These are phyloP conservation scores for Drosophila yakuba DNA, from an alignment of 1,140 invertebrate genomes.

Conservation along the genomic window DNA sequence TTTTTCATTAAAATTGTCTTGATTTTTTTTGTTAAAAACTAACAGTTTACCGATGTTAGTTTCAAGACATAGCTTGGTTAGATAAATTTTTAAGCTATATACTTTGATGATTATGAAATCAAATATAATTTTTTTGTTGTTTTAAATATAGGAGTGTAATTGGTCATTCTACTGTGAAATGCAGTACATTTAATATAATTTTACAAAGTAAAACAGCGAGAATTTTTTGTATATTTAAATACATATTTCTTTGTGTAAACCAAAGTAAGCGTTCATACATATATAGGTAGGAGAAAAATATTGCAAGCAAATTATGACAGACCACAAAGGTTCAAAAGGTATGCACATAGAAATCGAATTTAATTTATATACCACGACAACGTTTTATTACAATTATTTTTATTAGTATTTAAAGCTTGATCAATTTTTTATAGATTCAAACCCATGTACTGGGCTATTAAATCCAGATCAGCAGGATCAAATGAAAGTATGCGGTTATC, in stretches of 20 bases:
- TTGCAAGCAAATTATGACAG: conserved; percentile 44
- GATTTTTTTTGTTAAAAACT: background rate
- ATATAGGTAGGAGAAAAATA: background rate
- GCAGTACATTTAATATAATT: too few relatives aligned
- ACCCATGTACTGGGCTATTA: conserved; percentile 81
- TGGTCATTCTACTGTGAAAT: background rate
- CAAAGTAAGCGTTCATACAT: too few relatives aligned
- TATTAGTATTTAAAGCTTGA: background rate
- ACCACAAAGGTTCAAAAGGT: conserved; percentile 48
- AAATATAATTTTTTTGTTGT: too few relatives aligned
- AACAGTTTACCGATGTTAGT: background rate
- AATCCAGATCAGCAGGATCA: conserved; percentile 89
- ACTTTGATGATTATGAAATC: too few relatives aligned
- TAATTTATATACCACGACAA: too few relatives aligned
- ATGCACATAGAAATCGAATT: conserved; percentile 15
- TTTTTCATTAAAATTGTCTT: conserved; percentile 8
- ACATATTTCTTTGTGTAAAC: too few relatives aligned
- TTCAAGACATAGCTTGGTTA: background rate
- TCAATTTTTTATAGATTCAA: conserved; percentile 42
- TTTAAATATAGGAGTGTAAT: background rate
- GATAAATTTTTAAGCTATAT: background rate
- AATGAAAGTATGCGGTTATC: conserved; percentile 89
- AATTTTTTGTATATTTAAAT: too few relatives aligned
- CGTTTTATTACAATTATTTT: background rate
- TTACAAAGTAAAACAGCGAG: too few relatives aligned